Conservation (phyloP, 2,888 invertebrate genomes). For the Merodon equestris region DNA sequence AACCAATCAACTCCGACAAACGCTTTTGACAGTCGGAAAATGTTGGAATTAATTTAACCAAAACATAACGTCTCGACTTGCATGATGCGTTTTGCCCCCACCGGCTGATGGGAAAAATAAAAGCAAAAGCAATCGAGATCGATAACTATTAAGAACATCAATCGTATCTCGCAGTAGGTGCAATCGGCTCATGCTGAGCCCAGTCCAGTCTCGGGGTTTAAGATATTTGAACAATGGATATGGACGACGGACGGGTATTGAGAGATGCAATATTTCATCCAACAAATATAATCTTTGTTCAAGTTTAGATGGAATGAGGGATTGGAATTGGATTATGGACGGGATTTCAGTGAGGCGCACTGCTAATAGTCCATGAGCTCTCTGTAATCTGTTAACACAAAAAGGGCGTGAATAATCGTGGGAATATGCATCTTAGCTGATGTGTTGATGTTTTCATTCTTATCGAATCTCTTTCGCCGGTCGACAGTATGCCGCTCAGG, state of each 20-base stretch:
- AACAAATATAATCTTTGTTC: slow-evolving; percentile 43
- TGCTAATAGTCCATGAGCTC: slow-evolving; percentile 32
- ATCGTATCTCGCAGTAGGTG: slow-evolving; percentile 62
- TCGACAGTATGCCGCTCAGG: no score
- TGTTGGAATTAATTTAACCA: slow-evolving; percentile 13
- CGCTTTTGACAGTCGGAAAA: not conserved
- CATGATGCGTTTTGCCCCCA: no score
- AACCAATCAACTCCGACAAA: slow-evolving; percentile 3
- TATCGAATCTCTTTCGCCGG: not conserved
- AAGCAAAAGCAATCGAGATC: slow-evolving; percentile 32
- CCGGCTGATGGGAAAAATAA: no score
- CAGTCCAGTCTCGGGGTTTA: slow-evolving; percentile 42
- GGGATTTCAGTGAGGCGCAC: no score
- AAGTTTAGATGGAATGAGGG: slow-evolving; percentile 38
- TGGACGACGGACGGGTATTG: slow-evolving; percentile 14
- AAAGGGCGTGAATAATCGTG: slow-evolving; percentile 69
- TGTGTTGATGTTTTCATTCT: slow-evolving; percentile 59
- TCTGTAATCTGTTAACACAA: slow-evolving; percentile 64
- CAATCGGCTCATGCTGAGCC: slow-evolving; percentile 57
- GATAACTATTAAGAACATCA: slow-evolving; percentile 62
- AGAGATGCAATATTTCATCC: slow-evolving; percentile 54
- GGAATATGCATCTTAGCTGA: slow-evolving; percentile 56
- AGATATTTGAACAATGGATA: slow-evolving; percentile 56
- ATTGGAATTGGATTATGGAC: slow-evolving; percentile 55
- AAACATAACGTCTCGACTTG: no score